These are phyloP conservation scores for Hirtodrosophila confusa DNA, from an alignment of 2,888 invertebrate genomes.

Conservation along the genomic window DNA sequence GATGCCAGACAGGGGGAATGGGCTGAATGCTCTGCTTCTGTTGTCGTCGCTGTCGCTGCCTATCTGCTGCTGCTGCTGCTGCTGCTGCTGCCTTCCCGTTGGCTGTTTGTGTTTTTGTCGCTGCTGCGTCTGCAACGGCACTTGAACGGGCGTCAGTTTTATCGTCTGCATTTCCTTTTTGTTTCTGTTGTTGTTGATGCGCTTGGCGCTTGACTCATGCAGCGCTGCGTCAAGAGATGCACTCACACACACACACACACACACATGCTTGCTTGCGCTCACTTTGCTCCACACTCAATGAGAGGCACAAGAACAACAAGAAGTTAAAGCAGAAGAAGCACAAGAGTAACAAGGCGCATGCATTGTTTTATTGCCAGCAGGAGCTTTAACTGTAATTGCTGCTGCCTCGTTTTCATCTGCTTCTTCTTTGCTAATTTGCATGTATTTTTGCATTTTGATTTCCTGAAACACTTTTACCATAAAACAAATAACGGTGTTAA, in stretches of 20 bases:
- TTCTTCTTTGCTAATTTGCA: constrained; percentile 23
- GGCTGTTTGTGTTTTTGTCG: constrained; percentile 40
- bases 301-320: constrained; percentile 21
- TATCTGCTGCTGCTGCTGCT: constrained; percentile 23
- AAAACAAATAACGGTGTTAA: constrained; percentile 35
- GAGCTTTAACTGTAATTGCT: constrained; percentile 36
- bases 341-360: constrained; percentile 44
- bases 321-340: constrained; percentile 4
- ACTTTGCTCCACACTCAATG: constrained; percentile 34
- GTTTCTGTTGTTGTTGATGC: constrained; percentile 29
- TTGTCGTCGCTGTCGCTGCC: constrained; percentile 4
- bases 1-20: constrained; percentile 11
- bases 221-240: constrained; percentile 59
- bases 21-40: constrained; percentile 21
- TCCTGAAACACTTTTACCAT: constrained; percentile 31
- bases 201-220: constrained; percentile 77
- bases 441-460: constrained; percentile 17
- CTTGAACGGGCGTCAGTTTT: constrained; percentile 64
- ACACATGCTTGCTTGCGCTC: not conserved
- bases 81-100: constrained; percentile 33
- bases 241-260: constrained; percentile 41
- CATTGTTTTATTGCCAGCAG: constrained; percentile 51
- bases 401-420: constrained; percentile 8
- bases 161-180: constrained; percentile 63
- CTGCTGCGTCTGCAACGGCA: constrained; percentile 44